These are phyloP conservation scores for Camponotus floridanus DNA, from an alignment of 1,140 invertebrate genomes.

Conservation along the genomic window DNA sequence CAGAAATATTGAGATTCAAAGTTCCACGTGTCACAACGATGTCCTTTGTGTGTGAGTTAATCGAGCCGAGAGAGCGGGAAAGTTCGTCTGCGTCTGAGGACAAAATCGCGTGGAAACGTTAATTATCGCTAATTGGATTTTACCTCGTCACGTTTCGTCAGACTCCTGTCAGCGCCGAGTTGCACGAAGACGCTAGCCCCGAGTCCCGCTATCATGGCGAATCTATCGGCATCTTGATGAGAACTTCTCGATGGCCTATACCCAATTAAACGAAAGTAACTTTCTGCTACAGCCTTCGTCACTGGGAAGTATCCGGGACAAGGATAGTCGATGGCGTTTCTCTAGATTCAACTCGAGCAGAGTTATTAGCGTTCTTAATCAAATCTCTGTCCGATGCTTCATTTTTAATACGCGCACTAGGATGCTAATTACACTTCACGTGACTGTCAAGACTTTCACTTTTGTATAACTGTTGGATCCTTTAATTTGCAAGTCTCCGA, in stretches of 20 bases:
- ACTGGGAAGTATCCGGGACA: constrained; percentile 14
- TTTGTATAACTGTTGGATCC: neutral
- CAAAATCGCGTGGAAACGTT: constrained; percentile 42
- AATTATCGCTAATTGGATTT: constrained; percentile 69
- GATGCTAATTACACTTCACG: neutral
- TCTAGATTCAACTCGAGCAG: constrained; percentile 34
- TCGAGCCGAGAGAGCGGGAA: constrained; percentile 23
- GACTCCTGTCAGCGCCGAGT: constrained; percentile 57
- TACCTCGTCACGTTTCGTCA: constrained; percentile 59
- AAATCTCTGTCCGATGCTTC: neutral
- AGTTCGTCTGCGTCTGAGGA: constrained; percentile 10
- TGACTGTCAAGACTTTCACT: neutral
- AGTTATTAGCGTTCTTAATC: constrained; percentile 30
- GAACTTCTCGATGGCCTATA: constrained; percentile 60
- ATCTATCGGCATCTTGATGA: constrained; percentile 58
- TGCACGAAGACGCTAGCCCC: constrained; percentile 2
- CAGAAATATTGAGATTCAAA: neutral
- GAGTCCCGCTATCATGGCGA: constrained; percentile 25
- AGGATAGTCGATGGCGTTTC: constrained; percentile 19
- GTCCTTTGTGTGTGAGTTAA: constrained; percentile 19
- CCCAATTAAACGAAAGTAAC: constrained; percentile 59
- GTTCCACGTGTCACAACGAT: constrained; percentile 7
- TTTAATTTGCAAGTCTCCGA: too few relatives aligned
- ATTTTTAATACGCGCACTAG: neutral
- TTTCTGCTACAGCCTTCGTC: constrained; percentile 48